phyloP scores from a whole-genome alignment of 2,797 vertebrate species.

The Tadarida brasiliensis region DNA sequence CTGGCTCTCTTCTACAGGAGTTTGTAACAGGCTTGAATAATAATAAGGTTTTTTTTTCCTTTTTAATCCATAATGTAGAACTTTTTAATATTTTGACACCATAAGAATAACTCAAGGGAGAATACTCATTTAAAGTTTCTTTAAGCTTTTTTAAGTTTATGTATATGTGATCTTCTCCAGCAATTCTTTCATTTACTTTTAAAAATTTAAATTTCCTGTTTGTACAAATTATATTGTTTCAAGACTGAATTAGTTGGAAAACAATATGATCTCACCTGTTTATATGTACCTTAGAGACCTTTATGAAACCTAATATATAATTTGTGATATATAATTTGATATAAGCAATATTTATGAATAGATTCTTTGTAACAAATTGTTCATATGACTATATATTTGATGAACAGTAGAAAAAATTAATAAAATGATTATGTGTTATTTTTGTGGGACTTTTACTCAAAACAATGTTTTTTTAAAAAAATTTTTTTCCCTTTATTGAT shows the following conservation, averaged over 20 bases:
- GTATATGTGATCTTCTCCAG: not conserved
- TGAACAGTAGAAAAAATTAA: constrained; percentile 5
- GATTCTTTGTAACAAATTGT: not conserved
- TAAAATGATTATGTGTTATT: not conserved
- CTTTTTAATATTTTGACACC: not conserved
- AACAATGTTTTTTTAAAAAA: not conserved
- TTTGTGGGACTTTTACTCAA: not conserved
- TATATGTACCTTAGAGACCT: not conserved
- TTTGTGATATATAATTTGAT: not conserved
- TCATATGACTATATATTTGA: not conserved
- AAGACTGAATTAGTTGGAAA: not conserved
- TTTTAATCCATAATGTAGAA: not conserved
- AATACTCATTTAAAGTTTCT: not conserved
- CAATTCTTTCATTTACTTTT: not conserved
- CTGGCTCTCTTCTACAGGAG: not conserved
- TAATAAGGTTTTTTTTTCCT: not conserved
- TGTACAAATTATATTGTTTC: not conserved
- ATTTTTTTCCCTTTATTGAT: no score
- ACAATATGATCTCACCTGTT: not conserved
- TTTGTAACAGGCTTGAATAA: not conserved
- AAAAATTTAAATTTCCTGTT: not conserved
- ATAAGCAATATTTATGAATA: not conserved
- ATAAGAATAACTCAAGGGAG: not conserved
- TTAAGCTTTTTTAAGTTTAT: not conserved
- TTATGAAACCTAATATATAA: not conserved